Evolutionary conservation across 2,888 invertebrate genomes (phyloP).

Genomic region (Pasiphila rectangulata): DNA sequence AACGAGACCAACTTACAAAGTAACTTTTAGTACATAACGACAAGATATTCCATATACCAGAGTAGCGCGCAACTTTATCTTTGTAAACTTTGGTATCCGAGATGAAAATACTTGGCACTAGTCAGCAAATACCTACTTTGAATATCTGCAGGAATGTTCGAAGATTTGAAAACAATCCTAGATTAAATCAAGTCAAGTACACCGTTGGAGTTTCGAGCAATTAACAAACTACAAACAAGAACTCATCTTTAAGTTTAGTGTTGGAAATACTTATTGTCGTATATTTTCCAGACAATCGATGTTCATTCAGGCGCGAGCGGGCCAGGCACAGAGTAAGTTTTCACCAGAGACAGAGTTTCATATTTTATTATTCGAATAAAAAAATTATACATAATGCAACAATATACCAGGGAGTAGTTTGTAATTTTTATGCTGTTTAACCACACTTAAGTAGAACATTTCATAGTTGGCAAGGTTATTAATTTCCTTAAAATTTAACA

Average conservation of each 20-base stretch:
- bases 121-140: conserved; percentile 2
- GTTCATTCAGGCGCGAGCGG: conserved; percentile 4
- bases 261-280: conserved; percentile 28
- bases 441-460: too few relatives aligned
- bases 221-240: conserved; percentile 1
- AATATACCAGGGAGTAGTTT: too few relatives aligned
- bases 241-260: conserved; percentile 26
- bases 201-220: conserved; percentile 5
- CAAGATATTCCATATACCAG: conserved; percentile 26
- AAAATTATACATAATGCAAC: too few relatives aligned
- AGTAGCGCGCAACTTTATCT: conserved; percentile 1
- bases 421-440: too few relatives aligned
- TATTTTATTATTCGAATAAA: too few relatives aligned
- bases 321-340: conserved; percentile 6
- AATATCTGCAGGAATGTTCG: background rate
- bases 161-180: conserved; percentile 9
- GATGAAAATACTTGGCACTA: background rate
- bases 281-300: conserved; percentile 42
- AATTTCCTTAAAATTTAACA: too few relatives aligned
- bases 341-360: background rate
- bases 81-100: conserved; percentile 14
- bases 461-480: too few relatives aligned
- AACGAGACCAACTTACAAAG: background rate
- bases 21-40: background rate
- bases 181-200: conserved; percentile 9